Percentiles rank a stretch among this genome's conserved stretches.
These are phyloP conservation scores for Myotis vivesi DNA, from an alignment of 2,797 vertebrate genomes.

Conservation along the genomic window DNA sequence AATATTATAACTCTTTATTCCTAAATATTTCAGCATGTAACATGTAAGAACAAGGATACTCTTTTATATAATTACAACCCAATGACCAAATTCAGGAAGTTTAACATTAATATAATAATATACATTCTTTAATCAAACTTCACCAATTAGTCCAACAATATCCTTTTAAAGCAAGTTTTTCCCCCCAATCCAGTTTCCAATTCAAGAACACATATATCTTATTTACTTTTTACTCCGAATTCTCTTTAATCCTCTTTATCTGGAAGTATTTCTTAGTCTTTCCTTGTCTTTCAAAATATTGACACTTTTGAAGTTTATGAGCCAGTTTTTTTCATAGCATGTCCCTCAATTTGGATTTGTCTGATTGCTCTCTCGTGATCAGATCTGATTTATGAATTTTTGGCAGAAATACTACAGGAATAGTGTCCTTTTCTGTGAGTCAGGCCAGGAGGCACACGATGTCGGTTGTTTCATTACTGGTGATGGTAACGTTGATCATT, in stretches of 20 bases:
- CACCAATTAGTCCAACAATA: background rate
- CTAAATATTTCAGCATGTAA: background rate
- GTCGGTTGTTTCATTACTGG: background rate
- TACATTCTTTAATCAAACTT: background rate
- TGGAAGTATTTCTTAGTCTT: background rate
- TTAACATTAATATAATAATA: background rate
- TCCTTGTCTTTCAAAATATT: background rate
- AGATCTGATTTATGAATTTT: background rate
- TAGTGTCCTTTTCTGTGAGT: background rate
- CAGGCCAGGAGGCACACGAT: too few relatives aligned
- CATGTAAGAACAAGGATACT: background rate
- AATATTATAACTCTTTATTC: background rate
- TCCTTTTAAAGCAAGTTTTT: background rate
- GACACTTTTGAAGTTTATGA: background rate
- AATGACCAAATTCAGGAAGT: background rate
- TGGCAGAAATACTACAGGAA: background rate
- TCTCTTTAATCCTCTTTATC: background rate
- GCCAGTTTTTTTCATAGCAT: background rate
- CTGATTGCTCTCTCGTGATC: background rate
- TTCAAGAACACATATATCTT: background rate
- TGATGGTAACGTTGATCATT: background rate
- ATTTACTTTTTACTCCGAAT: background rate
- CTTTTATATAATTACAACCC: background rate
- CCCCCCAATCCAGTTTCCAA: background rate
- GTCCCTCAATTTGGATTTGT: background rate